Evolutionary conservation across 1,140 invertebrate genomes (phyloP).

Genomic region (Oreohelix idahoensis): DNA sequence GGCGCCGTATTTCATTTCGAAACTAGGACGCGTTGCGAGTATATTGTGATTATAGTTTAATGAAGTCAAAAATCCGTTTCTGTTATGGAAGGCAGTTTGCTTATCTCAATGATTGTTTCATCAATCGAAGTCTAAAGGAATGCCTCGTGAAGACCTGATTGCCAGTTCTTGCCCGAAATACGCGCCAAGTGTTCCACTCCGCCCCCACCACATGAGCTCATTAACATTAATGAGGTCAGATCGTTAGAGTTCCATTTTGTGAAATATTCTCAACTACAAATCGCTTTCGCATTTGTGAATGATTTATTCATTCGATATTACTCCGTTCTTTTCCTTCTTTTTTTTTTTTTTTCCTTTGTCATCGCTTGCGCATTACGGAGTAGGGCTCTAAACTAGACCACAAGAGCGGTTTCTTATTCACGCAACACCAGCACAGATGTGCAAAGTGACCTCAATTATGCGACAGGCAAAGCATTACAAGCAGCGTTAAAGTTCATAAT

Average conservation of each 20-base stretch:
- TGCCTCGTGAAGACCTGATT: neutral
- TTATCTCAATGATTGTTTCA: neutral
- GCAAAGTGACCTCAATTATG: too few species aligned
- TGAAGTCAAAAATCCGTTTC: neutral
- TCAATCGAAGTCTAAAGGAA: neutral
- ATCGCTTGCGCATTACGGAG: too few species aligned
- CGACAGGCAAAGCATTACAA: too few species aligned
- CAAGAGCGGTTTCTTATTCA: too few species aligned
- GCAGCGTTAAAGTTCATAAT: too few species aligned
- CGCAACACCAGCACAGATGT: too few species aligned
- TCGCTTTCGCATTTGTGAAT: constrained; percentile 1
- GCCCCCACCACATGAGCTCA: neutral
- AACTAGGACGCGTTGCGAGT: neutral
- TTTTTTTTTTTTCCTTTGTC: too few species aligned
- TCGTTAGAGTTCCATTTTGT: constrained; percentile 2
- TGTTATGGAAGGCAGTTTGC: neutral
- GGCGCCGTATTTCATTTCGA: too few species aligned
- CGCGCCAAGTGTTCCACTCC: neutral
- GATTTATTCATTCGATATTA: neutral
- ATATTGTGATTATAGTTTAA: neutral
- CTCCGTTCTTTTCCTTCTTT: neutral
- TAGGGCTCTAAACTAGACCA: too few species aligned
- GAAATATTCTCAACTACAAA: neutral
- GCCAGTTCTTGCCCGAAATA: neutral
- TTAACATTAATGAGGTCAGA: constrained; percentile 10